These are phyloP conservation scores for Leptopterna dolabrata DNA, from an alignment of 2,888 invertebrate genomes.

Conservation along the genomic window DNA sequence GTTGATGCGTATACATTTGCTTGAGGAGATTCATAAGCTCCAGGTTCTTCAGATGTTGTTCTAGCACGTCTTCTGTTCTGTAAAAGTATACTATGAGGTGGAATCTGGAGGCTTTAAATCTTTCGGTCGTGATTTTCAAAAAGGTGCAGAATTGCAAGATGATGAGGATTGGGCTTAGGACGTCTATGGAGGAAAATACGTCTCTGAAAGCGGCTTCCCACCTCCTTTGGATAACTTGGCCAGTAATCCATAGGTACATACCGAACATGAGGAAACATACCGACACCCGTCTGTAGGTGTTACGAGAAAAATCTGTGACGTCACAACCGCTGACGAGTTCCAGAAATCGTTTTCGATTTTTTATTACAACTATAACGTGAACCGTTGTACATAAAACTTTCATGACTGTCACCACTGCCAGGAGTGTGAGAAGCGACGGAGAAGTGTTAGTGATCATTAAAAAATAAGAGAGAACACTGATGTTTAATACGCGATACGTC, in stretches of 20 bases:
- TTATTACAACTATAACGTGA: slow-evolving; percentile 21
- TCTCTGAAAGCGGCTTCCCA: slow-evolving; percentile 41
- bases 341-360: slow-evolving; percentile 11
- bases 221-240: slow-evolving; percentile 19
- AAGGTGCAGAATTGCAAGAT: slow-evolving; percentile 41
- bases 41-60: slow-evolving; percentile 9
- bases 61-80: slow-evolving; percentile 12
- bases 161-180: slow-evolving; percentile 33
- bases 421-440: background rate
- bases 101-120: background rate
- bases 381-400: slow-evolving; percentile 45
- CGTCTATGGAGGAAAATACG: slow-evolving; percentile 42
- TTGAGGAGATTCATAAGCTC: background rate
- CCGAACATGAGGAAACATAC: background rate
- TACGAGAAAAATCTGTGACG: background rate
- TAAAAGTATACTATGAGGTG: slow-evolving; percentile 35
- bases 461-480: slow-evolving; percentile 29
- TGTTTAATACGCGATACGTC: slow-evolving; percentile 18
- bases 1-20: slow-evolving; percentile 23
- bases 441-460: slow-evolving; percentile 18
- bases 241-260: slow-evolving; percentile 9
- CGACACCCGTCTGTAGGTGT: slow-evolving; percentile 12
- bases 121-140: slow-evolving; percentile 29
- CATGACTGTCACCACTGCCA: slow-evolving; percentile 28
- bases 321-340: slow-evolving; percentile 16